Evolutionary conservation across 1,140 invertebrate species (phyloP), one percentile per base, ranked within the genome.

Genomic region (Ostrea edulis): DNA sequence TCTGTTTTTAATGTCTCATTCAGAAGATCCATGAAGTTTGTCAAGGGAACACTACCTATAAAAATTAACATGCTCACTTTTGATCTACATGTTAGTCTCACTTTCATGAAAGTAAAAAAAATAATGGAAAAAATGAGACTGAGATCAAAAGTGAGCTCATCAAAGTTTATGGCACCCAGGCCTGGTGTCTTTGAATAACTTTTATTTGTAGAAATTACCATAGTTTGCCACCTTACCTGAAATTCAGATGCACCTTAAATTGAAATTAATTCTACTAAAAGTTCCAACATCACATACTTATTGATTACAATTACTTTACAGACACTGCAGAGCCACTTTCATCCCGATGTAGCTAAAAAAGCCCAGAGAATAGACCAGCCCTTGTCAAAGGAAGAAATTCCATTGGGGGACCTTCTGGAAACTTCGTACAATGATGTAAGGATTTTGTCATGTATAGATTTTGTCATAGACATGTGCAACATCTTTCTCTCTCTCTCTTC

Each of bases 241-340:
- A 22, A 22, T n/a, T n/a, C n/a, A n/a, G n/a, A n/a, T 55, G 44
- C 29, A 9, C 11, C 14, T 55, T 17, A 58, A 58, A 17, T 17
- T 14, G 11, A 12, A 12, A 58, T 58, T 58, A 8, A 58, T 58
- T 5, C 55, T 0, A 12, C 55, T 12, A 17, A 58, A 12, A 11
- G 4, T 58, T 58, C 55, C 20, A 20, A 58, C 55, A 62, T 62
- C 55, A 62, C 51, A 68, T 86, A 14, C 14, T 58, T 86, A 35
- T 9, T 83, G 11, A 12, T 85, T 54, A 25, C 14, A 9, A 22
- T 86, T 86, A 53, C 65, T 85, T 92, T 90, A n/a, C 82, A 94
- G 93, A 96, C 96, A 12, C 93, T 98, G 53, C 97, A 97, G 92
- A 95, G 96, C 89, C 97, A 98, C 94, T 96, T 96, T n/a, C 92